Conservation (phyloP, 2,113 vertebrate species). For the Balaenoptera acutorostrata region DNA sequence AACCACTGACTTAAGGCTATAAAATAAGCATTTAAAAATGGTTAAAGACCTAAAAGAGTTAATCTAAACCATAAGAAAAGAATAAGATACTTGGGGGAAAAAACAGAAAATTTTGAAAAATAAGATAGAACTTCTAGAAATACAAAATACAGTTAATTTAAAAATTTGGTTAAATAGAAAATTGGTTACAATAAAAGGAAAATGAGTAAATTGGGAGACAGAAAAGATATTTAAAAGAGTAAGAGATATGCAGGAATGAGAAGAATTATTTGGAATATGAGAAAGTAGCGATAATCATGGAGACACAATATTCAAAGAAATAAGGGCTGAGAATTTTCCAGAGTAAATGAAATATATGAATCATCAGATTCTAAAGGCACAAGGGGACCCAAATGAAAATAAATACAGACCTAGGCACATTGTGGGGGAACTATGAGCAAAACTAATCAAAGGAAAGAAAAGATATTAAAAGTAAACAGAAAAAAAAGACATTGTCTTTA, state of each 20-base stretch:
- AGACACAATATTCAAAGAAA: background rate
- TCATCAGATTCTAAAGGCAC: background rate
- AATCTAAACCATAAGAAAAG: background rate
- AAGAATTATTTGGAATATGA: background rate
- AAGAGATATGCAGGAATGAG: background rate
- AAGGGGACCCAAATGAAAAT: background rate
- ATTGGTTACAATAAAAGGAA: background rate
- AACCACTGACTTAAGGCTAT: background rate
- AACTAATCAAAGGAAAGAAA: background rate
- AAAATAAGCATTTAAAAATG: background rate
- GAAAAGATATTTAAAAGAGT: background rate
- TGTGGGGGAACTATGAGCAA: background rate
- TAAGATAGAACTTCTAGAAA: background rate
- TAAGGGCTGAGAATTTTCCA: background rate
- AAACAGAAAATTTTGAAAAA: background rate
- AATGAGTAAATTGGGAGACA: background rate
- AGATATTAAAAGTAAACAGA: background rate
- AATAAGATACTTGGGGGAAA: background rate
- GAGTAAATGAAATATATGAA: background rate
- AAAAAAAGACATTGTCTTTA: background rate
- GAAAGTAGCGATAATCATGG: background rate
- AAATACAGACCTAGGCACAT: background rate
- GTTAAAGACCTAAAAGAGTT: background rate
- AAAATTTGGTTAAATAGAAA: background rate
- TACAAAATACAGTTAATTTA: background rate